Conservation (phyloP, 2,797 vertebrate species). For the Crenichthys baileyi region DNA sequence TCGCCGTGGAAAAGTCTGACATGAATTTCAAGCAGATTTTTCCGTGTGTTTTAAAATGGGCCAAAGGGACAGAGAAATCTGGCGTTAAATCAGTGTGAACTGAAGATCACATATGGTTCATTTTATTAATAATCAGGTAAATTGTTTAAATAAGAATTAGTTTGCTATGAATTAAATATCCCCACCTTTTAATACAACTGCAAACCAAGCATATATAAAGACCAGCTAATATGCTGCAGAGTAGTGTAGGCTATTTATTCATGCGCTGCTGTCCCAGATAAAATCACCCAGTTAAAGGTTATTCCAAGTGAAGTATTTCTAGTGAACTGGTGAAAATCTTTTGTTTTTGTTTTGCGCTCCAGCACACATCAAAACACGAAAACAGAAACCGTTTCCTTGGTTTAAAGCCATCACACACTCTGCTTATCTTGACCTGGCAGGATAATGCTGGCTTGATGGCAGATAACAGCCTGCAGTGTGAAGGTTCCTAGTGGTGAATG, state of each 20-base stretch:
- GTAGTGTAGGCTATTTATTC: neutral
- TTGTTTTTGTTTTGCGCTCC: too few relatives aligned
- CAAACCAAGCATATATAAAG: too few relatives aligned
- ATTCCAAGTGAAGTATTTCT: too few relatives aligned
- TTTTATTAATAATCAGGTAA: too few relatives aligned
- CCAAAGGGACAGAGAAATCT: too few relatives aligned
- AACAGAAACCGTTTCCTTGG: neutral
- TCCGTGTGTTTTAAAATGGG: neutral
- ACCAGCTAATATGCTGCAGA: too few relatives aligned
- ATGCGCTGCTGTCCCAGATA: neutral
- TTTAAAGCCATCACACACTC: neutral
- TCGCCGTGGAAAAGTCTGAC: neutral
- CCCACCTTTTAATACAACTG: too few relatives aligned
- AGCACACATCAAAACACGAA: neutral
- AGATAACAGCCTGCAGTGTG: neutral
- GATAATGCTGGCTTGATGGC: neutral
- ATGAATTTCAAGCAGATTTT: neutral
- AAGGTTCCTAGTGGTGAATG: neutral
- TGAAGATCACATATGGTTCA: neutral
- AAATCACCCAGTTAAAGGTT: neutral
- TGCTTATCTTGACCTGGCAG: neutral
- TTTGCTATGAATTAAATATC: too few relatives aligned
- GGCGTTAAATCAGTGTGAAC: neutral
- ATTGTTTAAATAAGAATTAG: too few relatives aligned
- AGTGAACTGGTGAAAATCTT: neutral